Conservation (phyloP, 2,797 vertebrate genomes). For the Podarcis siculus region DNA sequence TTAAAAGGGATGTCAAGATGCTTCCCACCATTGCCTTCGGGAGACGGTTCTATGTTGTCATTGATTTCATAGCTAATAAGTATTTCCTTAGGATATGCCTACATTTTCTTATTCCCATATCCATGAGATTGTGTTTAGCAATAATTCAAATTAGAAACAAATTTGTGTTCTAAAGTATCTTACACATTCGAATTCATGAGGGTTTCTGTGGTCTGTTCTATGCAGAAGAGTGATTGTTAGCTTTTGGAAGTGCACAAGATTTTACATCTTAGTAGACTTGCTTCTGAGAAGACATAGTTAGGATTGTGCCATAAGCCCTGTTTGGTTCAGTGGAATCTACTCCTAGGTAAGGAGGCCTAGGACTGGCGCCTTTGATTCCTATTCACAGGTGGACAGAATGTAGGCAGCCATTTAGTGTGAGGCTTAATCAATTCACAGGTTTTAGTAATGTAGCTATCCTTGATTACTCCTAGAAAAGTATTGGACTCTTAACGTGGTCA, state of each 20-base stretch:
- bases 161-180: neutral
- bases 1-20: conserved; percentile 61
- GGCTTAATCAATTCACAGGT: neutral
- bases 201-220: neutral
- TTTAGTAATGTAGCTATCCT: conserved; percentile 18
- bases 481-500: conserved; percentile 47
- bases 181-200: neutral
- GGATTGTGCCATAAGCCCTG: neutral
- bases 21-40: conserved; percentile 63
- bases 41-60: conserved; percentile 59
- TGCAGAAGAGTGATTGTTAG: neutral
- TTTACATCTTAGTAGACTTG: neutral
- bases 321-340: no score
- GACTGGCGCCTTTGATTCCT: neutral
- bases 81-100: conserved; percentile 57
- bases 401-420: neutral
- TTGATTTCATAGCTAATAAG: conserved; percentile 52
- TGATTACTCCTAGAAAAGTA: neutral
- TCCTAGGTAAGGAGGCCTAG: no score
- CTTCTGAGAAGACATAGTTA: no score
- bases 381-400: neutral
- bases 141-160: neutral
- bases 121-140: conserved; percentile 58
- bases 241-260: neutral
- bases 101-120: conserved; percentile 59